phyloP scores from a whole-genome alignment of 1,140 invertebrate species.

The Planococcus citri region DNA sequence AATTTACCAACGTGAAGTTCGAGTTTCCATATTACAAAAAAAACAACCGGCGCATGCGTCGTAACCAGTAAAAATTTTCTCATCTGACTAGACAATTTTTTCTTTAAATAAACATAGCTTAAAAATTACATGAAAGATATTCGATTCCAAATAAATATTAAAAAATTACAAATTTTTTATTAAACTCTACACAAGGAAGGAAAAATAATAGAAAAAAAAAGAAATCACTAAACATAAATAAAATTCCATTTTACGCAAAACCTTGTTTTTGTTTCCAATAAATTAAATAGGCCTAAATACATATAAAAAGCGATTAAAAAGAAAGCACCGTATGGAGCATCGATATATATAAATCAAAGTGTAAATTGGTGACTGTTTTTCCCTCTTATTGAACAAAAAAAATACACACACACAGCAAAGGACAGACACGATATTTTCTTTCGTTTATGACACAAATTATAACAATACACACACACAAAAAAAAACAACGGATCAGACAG shows the following conservation, averaged over 20 bases:
- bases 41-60: neutral
- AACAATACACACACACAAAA: neutral
- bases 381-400: neutral
- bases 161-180: neutral
- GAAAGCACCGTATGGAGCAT: constrained; percentile 1
- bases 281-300: neutral
- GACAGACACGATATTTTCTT: neutral
- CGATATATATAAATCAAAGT: neutral
- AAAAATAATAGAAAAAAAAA: too few species aligned
- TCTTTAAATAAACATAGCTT: neutral
- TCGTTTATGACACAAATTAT: neutral
- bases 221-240: too few species aligned
- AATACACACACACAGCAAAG: neutral
- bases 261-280: neutral
- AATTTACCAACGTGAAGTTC: neutral
- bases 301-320: neutral
- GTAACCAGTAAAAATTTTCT: neutral
- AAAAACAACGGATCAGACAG: neutral
- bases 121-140: constrained; percentile 11
- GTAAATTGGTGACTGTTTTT: constrained; percentile 20
- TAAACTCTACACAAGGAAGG: too few species aligned
- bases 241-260: too few species aligned
- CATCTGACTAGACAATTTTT: constrained; percentile 13
- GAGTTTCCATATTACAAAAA: neutral
- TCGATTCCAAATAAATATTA: neutral